Percentiles rank a stretch among this genome's conserved stretches.
These are phyloP conservation scores for Siniperca obscura DNA, from an alignment of 2,797 vertebrate genomes.

Conservation along the genomic window DNA sequence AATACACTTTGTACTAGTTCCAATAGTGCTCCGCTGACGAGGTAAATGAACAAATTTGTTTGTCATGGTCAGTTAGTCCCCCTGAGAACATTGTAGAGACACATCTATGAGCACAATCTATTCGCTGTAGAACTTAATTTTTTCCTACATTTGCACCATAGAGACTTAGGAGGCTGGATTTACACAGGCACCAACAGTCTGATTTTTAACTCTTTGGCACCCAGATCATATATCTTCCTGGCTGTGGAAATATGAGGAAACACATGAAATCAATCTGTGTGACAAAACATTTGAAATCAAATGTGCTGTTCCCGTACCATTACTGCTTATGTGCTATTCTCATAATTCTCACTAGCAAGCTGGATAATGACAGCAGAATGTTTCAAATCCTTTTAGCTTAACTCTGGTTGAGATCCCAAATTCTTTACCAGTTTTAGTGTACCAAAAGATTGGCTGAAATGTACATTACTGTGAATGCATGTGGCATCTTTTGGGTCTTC, in stretches of 20 bases:
- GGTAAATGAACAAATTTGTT: constrained; percentile 69
- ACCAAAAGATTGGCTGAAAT: constrained; percentile 34
- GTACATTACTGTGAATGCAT: constrained; percentile 41
- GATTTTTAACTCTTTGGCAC: constrained; percentile 78
- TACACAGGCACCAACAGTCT: constrained; percentile 70
- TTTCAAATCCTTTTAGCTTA: constrained; percentile 54
- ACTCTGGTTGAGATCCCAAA: constrained; percentile 36
- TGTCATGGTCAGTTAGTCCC: constrained; percentile 68
- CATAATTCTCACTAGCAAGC: constrained; percentile 20
- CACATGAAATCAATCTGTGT: constrained; percentile 53
- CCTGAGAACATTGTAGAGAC: constrained; percentile 78
- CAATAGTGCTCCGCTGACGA: constrained; percentile 63
- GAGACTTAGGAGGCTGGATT: constrained; percentile 68
- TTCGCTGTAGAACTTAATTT: constrained; percentile 36
- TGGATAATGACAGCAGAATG: constrained; percentile 20
- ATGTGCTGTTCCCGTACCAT: constrained; percentile 17
- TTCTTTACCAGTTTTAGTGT: constrained; percentile 23
- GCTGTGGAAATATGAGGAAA: constrained; percentile 54
- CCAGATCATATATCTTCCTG: constrained; percentile 65
- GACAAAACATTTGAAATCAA: constrained; percentile 55
- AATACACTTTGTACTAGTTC: constrained; percentile 53
- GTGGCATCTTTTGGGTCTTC: constrained; percentile 46
- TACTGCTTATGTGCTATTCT: constrained; percentile 22
- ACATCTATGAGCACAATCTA: constrained; percentile 55
- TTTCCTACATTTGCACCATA: constrained; percentile 60